Percentiles rank a stretch among this genome's conserved stretches.
Conservation (phyloP, 1,140 invertebrate genomes). For the Pantala flavescens region DNA sequence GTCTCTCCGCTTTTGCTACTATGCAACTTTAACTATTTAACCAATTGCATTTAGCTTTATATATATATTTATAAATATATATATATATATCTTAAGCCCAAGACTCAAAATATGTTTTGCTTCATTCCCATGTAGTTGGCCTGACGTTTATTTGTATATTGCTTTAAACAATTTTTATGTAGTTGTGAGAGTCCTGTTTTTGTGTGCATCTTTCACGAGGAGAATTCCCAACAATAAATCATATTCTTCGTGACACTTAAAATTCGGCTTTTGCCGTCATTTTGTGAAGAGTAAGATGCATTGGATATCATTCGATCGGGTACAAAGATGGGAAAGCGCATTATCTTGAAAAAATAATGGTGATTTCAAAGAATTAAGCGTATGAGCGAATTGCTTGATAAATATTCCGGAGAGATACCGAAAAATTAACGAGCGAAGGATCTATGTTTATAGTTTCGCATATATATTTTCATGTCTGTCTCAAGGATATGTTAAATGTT, state of each 20-base stretch:
- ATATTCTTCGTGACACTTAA: neutral
- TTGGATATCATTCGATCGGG: no score
- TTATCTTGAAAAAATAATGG: no score
- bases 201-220: neutral
- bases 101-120: neutral
- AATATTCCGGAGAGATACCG: no score
- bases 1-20: neutral
- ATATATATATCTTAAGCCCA: conserved; percentile 5
- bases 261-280: no score
- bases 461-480: no score
- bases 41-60: neutral
- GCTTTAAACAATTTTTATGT: neutral
- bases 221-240: neutral
- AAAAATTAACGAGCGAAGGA: no score
- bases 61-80: neutral
- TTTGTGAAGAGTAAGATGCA: no score
- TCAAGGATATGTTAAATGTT: no score
- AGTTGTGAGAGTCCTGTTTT: neutral
- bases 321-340: no score
- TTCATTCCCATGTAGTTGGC: neutral
- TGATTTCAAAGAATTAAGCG: no score
- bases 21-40: neutral
- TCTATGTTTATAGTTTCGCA: no score
- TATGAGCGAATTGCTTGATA: no score
- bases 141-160: neutral